A percentile compares a stretch with the other conserved stretches of the same genome.
phyloP scores from a whole-genome alignment of 2,888 invertebrate genomes.

The Synanthedon vespiformis region DNA sequence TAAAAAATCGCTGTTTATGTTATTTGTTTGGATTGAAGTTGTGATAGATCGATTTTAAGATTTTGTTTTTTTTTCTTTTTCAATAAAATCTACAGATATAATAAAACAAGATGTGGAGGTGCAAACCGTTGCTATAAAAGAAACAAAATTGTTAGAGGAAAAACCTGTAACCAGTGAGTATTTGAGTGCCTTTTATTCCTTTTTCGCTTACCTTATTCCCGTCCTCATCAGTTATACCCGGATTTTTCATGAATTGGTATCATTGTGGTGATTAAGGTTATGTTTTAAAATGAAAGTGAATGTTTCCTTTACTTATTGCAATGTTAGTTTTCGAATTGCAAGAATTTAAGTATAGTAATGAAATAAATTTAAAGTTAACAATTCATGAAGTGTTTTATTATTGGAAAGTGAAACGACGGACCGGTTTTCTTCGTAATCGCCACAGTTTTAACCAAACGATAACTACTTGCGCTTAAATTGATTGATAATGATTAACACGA shows the following conservation, averaged over 20 bases:
- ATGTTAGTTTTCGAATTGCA: background rate
- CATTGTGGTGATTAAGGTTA: slow-evolving; percentile 33
- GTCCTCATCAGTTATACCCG: slow-evolving; percentile 16
- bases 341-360: too few species aligned
- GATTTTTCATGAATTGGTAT: slow-evolving; percentile 1
- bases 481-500: background rate
- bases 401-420: too few species aligned
- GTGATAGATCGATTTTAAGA: background rate
- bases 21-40: background rate
- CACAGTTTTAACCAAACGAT: background rate
- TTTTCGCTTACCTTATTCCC: slow-evolving; percentile 30
- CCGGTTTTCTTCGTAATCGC: background rate
- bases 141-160: slow-evolving; percentile 50
- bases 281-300: slow-evolving; percentile 28
- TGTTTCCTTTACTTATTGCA: slow-evolving; percentile 11
- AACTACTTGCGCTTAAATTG: background rate
- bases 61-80: slow-evolving; percentile 22
- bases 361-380: too few species aligned
- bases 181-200: slow-evolving; percentile 29
- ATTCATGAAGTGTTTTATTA: too few species aligned
- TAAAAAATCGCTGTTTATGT: background rate
- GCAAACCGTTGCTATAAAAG: slow-evolving; percentile 52
- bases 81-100: slow-evolving; percentile 62
- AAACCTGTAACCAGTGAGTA: slow-evolving; percentile 63
- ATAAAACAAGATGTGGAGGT: slow-evolving; percentile 58